Base-by-base conservation (phyloP, 2,797 vertebrate species). In the Rhynchonycteris naso region DNA sequence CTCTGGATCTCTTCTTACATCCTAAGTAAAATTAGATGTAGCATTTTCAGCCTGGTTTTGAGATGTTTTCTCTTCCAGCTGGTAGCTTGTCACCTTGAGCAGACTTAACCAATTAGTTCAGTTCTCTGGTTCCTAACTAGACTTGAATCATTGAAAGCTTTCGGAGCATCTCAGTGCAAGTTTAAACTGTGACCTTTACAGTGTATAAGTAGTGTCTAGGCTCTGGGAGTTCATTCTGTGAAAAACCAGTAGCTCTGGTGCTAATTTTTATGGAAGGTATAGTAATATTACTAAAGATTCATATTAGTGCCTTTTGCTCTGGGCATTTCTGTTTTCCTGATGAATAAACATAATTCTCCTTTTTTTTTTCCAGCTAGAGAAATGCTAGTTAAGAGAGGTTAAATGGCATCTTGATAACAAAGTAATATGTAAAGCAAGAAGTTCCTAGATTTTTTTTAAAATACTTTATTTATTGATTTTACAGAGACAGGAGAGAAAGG, bases 141-240 rank as follows among this genome's bases (percentile, higher is more conserved):
- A 59, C 59, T 86, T 96, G 56, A 66, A 76, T 33, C 69, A 61
- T 12, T 63, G 66, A 47, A 78, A 78, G 91, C 3, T 35, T 92
- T 43, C 86, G 95, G 66, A 35, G 21, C 80, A 14, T 61, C 86
- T 95, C 86, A 83, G 58, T 13, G 16, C 35, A 95, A 88, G 92
- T 94, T 96, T 97, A 88, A 91, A n/a, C 54, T 14, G 82, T 93
- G 91, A 95, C 61, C 87, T 96, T 92, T 96, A 86, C 19, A 65
- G 43, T 90, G 30, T 71, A n/a, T 90, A 96, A 82, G 74, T 96
- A 89, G 9, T 50, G 26, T 94, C 56, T 26, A n/a, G 7, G 66
- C 12, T 54, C 16, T 50, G 47, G 68, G 75, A 66, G 95, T 89
- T 54, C 85, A 90, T 89, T 95, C 79, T 58, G 28, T 52, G 61